Evolutionary conservation across 2,113 vertebrate species (phyloP).

Genomic region (Nibea coibor): DNA sequence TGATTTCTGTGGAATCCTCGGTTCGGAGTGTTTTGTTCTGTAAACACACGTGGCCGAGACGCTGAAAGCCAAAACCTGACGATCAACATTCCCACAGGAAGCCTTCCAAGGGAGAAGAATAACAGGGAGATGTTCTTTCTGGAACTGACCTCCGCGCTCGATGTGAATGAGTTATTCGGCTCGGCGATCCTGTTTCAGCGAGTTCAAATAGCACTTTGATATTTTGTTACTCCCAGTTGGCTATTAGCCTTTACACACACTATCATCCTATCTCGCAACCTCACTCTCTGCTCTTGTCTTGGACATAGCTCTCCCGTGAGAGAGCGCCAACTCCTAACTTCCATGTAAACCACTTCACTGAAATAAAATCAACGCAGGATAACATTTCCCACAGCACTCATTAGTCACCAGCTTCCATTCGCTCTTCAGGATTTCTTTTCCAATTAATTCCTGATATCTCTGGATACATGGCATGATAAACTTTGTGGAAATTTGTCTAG

Average conservation of each 20-base stretch:
- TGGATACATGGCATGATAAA: neutral
- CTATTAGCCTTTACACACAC: neutral
- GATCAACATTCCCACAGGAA: neutral
- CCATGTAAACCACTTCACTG: neutral
- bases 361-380: neutral
- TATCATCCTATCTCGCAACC: neutral
- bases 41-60: neutral
- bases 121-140: neutral
- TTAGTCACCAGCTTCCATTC: constrained; percentile 26
- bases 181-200: too few relatives aligned
- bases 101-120: neutral
- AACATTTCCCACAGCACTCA: neutral
- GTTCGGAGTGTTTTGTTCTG: constrained; percentile 45
- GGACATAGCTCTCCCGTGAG: neutral
- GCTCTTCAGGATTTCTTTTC: neutral
- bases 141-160: too few relatives aligned
- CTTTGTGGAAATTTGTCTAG: neutral
- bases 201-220: too few relatives aligned
- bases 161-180: too few relatives aligned
- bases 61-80: neutral
- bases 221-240: too few relatives aligned
- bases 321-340: neutral
- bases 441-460: neutral
- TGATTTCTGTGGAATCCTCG: constrained; percentile 61
- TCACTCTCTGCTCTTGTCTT: neutral